A percentile compares a stretch with the other conserved stretches of the same genome.
phyloP scores from a whole-genome alignment of 2,113 vertebrate species.

The Ibidorhyncha struthersii region DNA sequence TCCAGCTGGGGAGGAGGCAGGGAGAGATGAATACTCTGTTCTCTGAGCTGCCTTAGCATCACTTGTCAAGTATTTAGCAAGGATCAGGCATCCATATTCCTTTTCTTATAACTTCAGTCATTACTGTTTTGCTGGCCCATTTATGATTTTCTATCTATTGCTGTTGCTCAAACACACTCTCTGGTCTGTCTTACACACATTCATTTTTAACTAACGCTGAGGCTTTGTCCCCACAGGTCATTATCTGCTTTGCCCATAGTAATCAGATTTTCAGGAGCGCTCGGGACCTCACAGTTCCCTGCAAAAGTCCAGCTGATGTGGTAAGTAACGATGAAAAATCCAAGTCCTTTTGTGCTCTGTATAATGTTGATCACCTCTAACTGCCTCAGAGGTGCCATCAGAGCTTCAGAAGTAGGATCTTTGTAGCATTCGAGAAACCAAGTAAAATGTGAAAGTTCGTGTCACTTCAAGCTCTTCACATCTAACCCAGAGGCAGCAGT shows the following conservation, averaged over 20 bases:
- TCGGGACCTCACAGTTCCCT: not conserved
- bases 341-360: not conserved
- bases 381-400: not conserved
- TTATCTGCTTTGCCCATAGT: not conserved
- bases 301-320: not conserved
- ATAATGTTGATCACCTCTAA: not conserved
- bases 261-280: not conserved
- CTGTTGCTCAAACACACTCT: not conserved
- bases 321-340: rapidly evolving
- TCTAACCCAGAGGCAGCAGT: not conserved
- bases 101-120: not conserved
- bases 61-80: not conserved
- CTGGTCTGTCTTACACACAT: not conserved
- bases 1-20: not conserved
- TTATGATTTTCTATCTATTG: not conserved
- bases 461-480: not conserved
- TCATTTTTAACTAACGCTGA: not conserved
- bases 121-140: not conserved
- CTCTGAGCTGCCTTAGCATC: not conserved
- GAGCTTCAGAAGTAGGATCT: not conserved
- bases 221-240: not conserved
- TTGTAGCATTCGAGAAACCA: not conserved
- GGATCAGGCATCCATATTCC: not conserved
- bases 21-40: not conserved
- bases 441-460: rapidly evolving